These are phyloP conservation scores for Kradibia gibbosae DNA, from an alignment of 1,140 invertebrate genomes.

Conservation along the genomic window DNA sequence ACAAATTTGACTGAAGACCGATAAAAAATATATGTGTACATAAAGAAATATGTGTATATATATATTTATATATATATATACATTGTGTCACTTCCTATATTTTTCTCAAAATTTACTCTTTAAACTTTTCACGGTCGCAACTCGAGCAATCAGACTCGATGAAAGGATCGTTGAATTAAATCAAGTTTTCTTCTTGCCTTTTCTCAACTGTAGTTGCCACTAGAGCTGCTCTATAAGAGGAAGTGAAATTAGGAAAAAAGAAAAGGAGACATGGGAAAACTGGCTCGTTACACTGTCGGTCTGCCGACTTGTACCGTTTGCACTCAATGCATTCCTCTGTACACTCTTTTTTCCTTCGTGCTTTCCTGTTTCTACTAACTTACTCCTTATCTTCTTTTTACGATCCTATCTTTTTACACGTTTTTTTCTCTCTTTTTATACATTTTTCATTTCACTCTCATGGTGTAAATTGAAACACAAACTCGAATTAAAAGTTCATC, in stretches of 20 bases:
- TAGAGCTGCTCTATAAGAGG: background rate
- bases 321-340: background rate
- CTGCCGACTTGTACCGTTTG: background rate
- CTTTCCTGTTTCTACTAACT: constrained; percentile 5
- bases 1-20: constrained; percentile 4
- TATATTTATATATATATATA: no score
- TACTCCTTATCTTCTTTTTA: constrained; percentile 31
- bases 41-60: background rate
- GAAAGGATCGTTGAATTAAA: constrained; percentile 42
- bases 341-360: constrained; percentile 14
- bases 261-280: constrained; percentile 32
- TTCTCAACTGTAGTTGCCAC: constrained; percentile 8
- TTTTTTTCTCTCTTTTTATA: background rate
- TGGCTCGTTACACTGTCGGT: constrained; percentile 36
- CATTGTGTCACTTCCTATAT: constrained; percentile 16
- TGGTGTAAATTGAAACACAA: constrained; percentile 17
- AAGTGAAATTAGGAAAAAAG: constrained; percentile 45
- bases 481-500: constrained; percentile 9
- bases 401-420: background rate
- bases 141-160: constrained; percentile 33
- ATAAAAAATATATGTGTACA: background rate
- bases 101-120: constrained; percentile 15
- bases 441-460: background rate
- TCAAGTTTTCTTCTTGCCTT: constrained; percentile 25
- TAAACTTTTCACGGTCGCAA: constrained; percentile 29